A percentile compares a stretch with the other conserved stretches of the same genome.
phyloP scores from a whole-genome alignment of 2,888 invertebrate species.

The Molanna angustata region DNA sequence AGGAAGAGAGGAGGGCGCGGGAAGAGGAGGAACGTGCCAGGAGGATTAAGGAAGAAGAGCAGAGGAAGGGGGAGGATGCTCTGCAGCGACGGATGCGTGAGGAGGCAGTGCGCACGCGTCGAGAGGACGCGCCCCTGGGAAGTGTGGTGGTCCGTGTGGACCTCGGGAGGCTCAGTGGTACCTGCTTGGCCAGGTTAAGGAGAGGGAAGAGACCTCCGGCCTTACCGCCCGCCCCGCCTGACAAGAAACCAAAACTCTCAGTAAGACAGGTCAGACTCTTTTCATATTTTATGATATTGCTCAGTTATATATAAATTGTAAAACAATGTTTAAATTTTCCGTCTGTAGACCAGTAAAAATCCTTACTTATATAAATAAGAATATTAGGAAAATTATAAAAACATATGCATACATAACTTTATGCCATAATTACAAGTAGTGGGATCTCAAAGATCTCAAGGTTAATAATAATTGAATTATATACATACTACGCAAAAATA shows the following conservation, averaged over 20 bases:
- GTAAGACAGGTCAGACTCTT: conserved; percentile 23
- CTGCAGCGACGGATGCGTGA: conserved; percentile 27
- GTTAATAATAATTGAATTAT: too few relatives aligned
- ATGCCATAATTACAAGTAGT: too few relatives aligned
- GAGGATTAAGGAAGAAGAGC: conserved; percentile 33
- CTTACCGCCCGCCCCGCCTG: conserved; percentile 31
- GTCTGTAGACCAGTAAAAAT: too few relatives aligned
- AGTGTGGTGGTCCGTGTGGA: conserved; percentile 44
- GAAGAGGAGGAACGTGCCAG: conserved; percentile 26
- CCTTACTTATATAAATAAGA: too few relatives aligned
- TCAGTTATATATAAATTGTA: too few relatives aligned
- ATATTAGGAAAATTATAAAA: too few relatives aligned
- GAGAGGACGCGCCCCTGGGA: conserved; percentile 37
- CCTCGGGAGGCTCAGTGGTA: conserved; percentile 43
- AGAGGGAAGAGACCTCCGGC: conserved; percentile 40
- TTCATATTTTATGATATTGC: not conserved
- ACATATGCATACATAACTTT: too few relatives aligned
- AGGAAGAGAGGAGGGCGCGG: conserved; percentile 28
- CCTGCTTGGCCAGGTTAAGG: conserved; percentile 42
- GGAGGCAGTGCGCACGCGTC: conserved; percentile 18
- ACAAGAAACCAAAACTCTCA: conserved; percentile 26
- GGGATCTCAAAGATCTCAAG: too few relatives aligned
- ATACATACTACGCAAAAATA: too few relatives aligned
- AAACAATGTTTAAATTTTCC: too few relatives aligned
- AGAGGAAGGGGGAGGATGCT: conserved; percentile 20